Percentiles rank a stretch among this genome's conserved stretches.
Evolutionary conservation across 1,140 invertebrate genomes (phyloP).

Genomic region (Papilio glaucus): DNA sequence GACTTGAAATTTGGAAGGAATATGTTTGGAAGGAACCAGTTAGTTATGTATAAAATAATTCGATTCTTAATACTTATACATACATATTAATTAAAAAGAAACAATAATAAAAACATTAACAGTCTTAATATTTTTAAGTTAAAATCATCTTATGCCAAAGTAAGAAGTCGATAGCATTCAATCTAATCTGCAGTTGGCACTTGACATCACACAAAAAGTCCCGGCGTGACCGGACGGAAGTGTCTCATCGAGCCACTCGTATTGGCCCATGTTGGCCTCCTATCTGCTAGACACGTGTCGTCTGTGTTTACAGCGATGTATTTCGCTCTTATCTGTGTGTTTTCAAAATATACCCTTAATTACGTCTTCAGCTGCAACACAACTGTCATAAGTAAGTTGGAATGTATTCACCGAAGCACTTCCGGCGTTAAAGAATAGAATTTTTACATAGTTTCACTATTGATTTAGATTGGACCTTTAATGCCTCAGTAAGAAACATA

Average conservation of each 20-base stretch:
- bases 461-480: no score
- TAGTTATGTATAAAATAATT: no score
- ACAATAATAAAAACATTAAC: no score
- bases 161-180: neutral
- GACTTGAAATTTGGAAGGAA: no score
- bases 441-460: no score
- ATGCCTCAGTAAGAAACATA: no score
- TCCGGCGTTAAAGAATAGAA: neutral
- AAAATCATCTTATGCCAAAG: neutral
- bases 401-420: neutral
- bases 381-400: neutral
- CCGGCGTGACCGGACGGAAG: constrained; percentile 22
- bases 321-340: constrained; percentile 17
- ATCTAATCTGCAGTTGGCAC: constrained; percentile 25
- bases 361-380: constrained; percentile 12
- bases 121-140: neutral
- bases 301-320: constrained; percentile 55
- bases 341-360: constrained; percentile 24
- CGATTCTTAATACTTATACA: no score
- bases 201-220: constrained; percentile 22
- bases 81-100: no score
- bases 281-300: constrained; percentile 66
- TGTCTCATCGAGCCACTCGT: constrained; percentile 45
- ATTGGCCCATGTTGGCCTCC: constrained; percentile 49
- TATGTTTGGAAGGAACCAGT: no score